Evolutionary conservation across 2,888 invertebrate species (phyloP).

Genomic region (Siphonodentalium dalli): DNA sequence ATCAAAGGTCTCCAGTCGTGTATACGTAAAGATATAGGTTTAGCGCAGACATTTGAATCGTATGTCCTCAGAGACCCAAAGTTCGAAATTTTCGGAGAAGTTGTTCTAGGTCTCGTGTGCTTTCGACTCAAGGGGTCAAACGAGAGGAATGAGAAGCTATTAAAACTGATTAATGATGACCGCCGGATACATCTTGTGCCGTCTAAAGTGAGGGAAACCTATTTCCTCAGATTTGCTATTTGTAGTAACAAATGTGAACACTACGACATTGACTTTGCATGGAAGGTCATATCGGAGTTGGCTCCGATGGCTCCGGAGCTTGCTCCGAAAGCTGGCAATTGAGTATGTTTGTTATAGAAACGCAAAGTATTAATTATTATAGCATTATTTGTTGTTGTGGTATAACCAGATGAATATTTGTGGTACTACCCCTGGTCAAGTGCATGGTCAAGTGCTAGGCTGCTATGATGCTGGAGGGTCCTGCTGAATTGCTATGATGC

Average conservation of each 20-base stretch:
- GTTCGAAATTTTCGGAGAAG: constrained; percentile 84
- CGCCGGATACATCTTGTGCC: constrained; percentile 93
- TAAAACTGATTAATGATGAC: constrained; percentile 85
- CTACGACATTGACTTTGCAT: constrained; percentile 83
- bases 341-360: too few relatives aligned
- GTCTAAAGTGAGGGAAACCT: constrained; percentile 82
- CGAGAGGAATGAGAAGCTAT: constrained; percentile 80
- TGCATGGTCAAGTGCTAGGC: too few relatives aligned
- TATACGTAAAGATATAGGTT: constrained; percentile 72
- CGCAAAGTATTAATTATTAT: too few relatives aligned
- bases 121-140: constrained; percentile 75
- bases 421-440: too few relatives aligned
- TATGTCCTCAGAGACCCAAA: constrained; percentile 75
- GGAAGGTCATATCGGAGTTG: constrained; percentile 82
- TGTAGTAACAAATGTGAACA: constrained; percentile 85
- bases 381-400: too few relatives aligned
- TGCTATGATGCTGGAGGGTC: too few relatives aligned
- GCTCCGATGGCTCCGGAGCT: too few relatives aligned
- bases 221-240: constrained; percentile 87
- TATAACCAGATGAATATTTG: too few relatives aligned
- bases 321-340: too few relatives aligned
- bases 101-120: constrained; percentile 87
- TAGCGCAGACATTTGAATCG: constrained; percentile 82
- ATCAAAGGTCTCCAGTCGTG: constrained; percentile 78
- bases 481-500: too few relatives aligned